Evolutionary conservation across 2,113 vertebrate genomes (phyloP).

Genomic region (Xiphophorus couchianus): DNA sequence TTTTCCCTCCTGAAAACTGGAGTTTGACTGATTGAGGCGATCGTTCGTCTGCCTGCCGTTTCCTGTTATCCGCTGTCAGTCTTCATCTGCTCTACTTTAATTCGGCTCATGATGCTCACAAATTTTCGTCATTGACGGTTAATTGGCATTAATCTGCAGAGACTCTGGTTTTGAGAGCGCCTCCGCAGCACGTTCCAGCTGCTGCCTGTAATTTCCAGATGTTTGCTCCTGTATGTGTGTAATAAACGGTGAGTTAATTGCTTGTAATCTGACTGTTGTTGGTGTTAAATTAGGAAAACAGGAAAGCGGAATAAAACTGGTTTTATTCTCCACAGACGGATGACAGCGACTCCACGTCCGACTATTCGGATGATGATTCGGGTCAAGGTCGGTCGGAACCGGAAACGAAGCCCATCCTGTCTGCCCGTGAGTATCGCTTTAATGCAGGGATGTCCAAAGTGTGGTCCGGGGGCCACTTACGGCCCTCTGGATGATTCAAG

Average conservation of each 20-base stretch:
- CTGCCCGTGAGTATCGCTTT: slow-evolving; percentile 87
- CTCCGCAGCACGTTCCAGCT: slow-evolving; percentile 28
- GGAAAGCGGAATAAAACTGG: neutral
- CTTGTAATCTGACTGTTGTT: slow-evolving; percentile 41
- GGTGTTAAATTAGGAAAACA: slow-evolving; percentile 20
- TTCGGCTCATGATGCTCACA: slow-evolving; percentile 5
- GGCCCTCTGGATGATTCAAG: too few relatives aligned
- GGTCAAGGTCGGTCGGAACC: slow-evolving; percentile 81
- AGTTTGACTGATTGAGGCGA: neutral
- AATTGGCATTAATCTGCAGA: slow-evolving; percentile 40
- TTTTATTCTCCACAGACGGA: slow-evolving; percentile 62
- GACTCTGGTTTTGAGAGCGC: neutral
- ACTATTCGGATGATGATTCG: slow-evolving; percentile 88
- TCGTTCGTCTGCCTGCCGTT: neutral
- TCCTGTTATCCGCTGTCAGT: neutral
- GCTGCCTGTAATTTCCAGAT: slow-evolving; percentile 60
- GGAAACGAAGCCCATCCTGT: slow-evolving; percentile 91
- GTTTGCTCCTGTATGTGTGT: slow-evolving; percentile 19
- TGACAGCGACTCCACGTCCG: slow-evolving; percentile 85
- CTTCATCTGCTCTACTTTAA: slow-evolving; percentile 6
- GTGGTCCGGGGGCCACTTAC: too few relatives aligned
- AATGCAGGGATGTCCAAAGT: too few relatives aligned
- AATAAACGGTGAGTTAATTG: slow-evolving; percentile 24
- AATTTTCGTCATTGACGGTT: slow-evolving; percentile 5
- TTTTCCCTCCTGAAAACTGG: neutral